Base-by-base conservation (phyloP, 2,888 invertebrate genomes). In the Tineola bisselliella region DNA sequence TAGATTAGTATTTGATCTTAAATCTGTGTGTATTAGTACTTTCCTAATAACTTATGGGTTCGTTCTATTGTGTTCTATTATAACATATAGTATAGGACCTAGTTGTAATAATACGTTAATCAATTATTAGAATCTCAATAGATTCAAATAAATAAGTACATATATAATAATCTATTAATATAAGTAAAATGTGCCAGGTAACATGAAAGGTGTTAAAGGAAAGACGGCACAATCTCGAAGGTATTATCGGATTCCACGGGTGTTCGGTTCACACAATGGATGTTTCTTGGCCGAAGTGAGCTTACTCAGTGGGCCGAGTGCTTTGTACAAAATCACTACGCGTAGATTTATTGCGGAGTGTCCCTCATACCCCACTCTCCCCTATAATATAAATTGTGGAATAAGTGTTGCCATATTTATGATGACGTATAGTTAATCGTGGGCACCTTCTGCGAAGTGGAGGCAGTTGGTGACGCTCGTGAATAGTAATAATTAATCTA, bases 361-460 rank as follows among this genome's bases (percentile, higher is more conserved):
- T 77, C 81, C 78, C 80, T 75, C 70, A 76, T 76, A 74, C 80
- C 82, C 83, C 81, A 75, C 73, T 76, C 74, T 75, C 79, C 79
- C 72, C 76, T 66, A 13, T 43, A 48, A 72, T 75, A 86, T 84
- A 84, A 86, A 86, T 87, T 76, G 79, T 77, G 73, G 75, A 84
- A 84, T 83, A 84, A 86, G 84, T 86, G 84, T 84, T 83, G 78
- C 83, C 84, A 86, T 86, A 86, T 86, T 87, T 86, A 84, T 81
- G 76, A 82, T 84, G 86, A 84, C 83, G 81, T 83, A 75, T 82
- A 77, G 80, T 82, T 81, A 83, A 84, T 84, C 82, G 79, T 74
- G 66, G 75, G 72, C 72, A 75, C 81, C 83, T 81, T 78, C 81
- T 82, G 82, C 66, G 73, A 70, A 19, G 43, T 60, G 38, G 60